Evolutionary conservation across 1,140 invertebrate species (phyloP).

Genomic region (Trichogramma pretiosum): DNA sequence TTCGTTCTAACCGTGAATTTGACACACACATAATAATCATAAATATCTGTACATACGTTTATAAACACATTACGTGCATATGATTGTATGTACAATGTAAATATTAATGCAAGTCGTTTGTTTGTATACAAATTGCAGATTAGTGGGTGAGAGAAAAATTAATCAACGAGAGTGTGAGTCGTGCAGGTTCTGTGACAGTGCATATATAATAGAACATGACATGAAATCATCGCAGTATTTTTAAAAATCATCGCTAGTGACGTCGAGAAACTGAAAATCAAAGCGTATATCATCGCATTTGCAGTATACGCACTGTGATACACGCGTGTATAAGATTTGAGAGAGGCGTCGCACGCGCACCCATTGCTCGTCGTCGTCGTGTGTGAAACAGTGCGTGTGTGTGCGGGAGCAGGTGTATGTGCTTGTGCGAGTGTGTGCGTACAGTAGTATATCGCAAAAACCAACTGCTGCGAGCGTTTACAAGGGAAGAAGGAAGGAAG

Average conservation of each 20-base stretch:
- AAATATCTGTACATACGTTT: background rate
- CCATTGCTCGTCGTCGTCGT: background rate
- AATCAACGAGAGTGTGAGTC: slow-evolving; percentile 8
- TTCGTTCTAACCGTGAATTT: background rate
- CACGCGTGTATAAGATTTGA: background rate
- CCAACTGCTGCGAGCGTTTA: background rate
- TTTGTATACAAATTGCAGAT: background rate
- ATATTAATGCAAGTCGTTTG: background rate
- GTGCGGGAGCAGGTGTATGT: too few species aligned
- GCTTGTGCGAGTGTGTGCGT: too few species aligned
- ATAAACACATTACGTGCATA: too few species aligned
- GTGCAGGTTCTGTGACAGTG: background rate
- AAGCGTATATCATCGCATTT: background rate
- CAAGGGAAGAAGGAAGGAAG: background rate
- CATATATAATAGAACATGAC: slow-evolving; percentile 4
- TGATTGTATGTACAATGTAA: background rate
- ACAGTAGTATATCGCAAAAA: too few species aligned
- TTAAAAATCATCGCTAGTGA: background rate
- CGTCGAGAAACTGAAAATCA: background rate
- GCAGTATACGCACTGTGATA: background rate
- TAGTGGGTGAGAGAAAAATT: background rate
- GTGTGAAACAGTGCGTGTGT: too few species aligned
- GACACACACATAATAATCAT: background rate
- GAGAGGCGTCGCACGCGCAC: background rate
- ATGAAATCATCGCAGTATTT: background rate